Evolutionary conservation across 1,140 invertebrate genomes (phyloP).

Genomic region (Hyposmocoma kahamanoa): DNA sequence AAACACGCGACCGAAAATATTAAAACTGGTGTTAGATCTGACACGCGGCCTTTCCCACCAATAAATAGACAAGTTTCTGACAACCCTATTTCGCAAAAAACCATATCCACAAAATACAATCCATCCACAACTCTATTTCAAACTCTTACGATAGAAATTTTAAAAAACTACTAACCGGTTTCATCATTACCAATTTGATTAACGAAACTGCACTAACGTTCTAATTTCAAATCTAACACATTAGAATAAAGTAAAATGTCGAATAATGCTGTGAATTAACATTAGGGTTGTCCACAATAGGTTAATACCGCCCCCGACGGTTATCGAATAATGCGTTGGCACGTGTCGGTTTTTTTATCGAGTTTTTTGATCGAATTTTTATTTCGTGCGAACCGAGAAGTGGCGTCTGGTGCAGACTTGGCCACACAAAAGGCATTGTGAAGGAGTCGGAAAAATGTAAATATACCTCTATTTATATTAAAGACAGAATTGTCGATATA

Average conservation of each 20-base stretch:
- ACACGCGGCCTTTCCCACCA: constrained; percentile 70
- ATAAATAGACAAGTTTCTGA: constrained; percentile 65
- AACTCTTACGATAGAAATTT: no score
- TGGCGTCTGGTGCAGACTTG: constrained; percentile 55
- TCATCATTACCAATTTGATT: neutral
- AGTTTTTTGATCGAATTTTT: constrained; percentile 33
- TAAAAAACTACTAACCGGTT: no score
- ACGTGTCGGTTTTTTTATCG: constrained; percentile 66
- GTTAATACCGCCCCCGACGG: constrained; percentile 65
- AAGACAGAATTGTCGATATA: no score
- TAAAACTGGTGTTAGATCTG: constrained; percentile 71
- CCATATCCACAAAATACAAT: neutral
- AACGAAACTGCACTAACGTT: neutral
- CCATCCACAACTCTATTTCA: neutral
- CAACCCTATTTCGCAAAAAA: constrained; percentile 32
- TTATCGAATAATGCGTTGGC: constrained; percentile 67
- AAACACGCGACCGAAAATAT: constrained; percentile 61
- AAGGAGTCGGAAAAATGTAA: no score
- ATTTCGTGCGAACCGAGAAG: constrained; percentile 61
- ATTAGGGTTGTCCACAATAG: constrained; percentile 58
- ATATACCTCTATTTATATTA: no score
- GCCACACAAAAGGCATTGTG: constrained; percentile 14
- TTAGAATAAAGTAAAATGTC: constrained; percentile 23
- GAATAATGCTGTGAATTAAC: constrained; percentile 18
- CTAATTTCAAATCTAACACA: neutral